phyloP scores from a whole-genome alignment of 2,797 vertebrate genomes.

The Sparidentex hasta region DNA sequence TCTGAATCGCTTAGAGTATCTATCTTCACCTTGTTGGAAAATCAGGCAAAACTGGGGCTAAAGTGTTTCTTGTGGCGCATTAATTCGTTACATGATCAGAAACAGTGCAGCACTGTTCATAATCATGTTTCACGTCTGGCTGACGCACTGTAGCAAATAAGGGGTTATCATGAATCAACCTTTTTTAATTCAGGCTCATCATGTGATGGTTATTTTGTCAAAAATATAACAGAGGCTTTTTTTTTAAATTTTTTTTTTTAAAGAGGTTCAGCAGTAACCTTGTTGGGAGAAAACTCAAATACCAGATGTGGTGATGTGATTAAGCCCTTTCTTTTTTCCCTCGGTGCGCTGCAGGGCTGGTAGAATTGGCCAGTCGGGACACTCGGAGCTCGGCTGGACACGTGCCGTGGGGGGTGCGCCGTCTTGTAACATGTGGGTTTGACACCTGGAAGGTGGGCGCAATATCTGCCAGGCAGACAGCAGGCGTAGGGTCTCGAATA shows the following conservation, averaged over 20 bases:
- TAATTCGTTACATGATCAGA: not conserved
- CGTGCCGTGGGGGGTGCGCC: not conserved
- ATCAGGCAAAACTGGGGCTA: too few relatives aligned
- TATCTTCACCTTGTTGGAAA: not conserved
- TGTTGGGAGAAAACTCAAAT: not conserved
- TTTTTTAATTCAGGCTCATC: not conserved
- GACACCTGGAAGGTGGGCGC: not conserved
- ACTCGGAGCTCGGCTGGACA: slow-evolving; percentile 8
- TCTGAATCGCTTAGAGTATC: not conserved
- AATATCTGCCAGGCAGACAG: slow-evolving; percentile 9
- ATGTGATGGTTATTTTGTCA: slow-evolving; percentile 15
- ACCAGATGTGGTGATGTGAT: not conserved
- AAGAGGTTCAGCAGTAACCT: slow-evolving; percentile 14
- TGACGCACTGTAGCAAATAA: not conserved
- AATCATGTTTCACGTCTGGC: not conserved
- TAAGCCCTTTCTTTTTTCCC: not conserved
- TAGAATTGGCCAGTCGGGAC: slow-evolving; percentile 4
- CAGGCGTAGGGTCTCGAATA: not conserved
- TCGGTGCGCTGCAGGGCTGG: not conserved
- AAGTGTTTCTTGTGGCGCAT: not conserved
- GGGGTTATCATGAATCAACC: not conserved
- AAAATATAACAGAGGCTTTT: slow-evolving; percentile 18
- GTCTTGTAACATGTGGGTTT: slow-evolving; percentile 6
- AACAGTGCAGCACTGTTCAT: not conserved
- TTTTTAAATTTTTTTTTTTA: not conserved